Conservation (phyloP, 2,113 vertebrate species). For the Tetrao urogallus region DNA sequence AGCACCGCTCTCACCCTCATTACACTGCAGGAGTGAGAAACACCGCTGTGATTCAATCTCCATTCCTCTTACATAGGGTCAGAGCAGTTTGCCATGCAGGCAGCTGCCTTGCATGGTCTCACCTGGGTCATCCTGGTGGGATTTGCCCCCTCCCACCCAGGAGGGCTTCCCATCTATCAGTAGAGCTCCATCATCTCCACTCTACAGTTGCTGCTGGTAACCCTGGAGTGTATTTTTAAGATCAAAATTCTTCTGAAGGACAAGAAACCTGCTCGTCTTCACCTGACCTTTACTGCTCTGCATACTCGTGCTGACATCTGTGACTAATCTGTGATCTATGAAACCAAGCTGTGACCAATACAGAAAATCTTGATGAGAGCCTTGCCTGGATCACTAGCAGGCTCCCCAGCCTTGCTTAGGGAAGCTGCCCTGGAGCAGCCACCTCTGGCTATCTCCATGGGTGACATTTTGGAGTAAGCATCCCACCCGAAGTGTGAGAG, state of each 20-base stretch:
- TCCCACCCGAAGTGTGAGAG: neutral
- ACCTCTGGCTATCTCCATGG: neutral
- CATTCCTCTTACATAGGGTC: neutral
- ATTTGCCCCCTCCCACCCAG: neutral
- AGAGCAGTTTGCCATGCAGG: neutral
- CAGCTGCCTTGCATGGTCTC: neutral
- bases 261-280: slow-evolving; percentile 44
- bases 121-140: neutral
- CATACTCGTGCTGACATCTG: slow-evolving; percentile 72
- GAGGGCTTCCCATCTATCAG: neutral
- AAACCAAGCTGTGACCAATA: slow-evolving; percentile 71
- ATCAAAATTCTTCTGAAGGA: slow-evolving; percentile 73
- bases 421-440: neutral
- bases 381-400: neutral
- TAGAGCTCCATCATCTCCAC: neutral
- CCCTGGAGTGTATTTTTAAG: slow-evolving; percentile 47
- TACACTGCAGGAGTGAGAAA: neutral
- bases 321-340: slow-evolving; percentile 75
- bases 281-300: slow-evolving; percentile 71
- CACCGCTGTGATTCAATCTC: neutral
- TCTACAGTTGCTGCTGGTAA: neutral
- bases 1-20: slow-evolving; percentile 30
- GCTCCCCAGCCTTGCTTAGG: slow-evolving; percentile 25
- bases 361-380: slow-evolving; percentile 68
- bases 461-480: neutral